Evolutionary conservation across 2,113 vertebrate genomes (phyloP).

Genomic region (Heterotilapia buettikoferi): DNA sequence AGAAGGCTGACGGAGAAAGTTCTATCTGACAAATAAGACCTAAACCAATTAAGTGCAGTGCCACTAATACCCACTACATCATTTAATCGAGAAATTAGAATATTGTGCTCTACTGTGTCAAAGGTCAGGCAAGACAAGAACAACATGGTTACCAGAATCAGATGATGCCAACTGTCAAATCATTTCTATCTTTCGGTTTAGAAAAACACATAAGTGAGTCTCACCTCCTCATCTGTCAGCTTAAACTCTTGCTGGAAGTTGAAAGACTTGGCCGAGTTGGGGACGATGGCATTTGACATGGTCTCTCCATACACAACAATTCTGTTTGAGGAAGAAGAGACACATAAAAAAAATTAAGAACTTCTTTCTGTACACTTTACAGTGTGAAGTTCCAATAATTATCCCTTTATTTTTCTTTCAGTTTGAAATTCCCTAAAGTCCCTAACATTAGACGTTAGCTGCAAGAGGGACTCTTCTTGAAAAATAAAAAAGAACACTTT

Average conservation of each 20-base stretch:
- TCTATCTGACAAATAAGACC: no score
- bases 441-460: accelerated
- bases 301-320: conserved; percentile 71
- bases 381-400: accelerated
- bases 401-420: accelerated
- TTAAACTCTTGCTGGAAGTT: conserved; percentile 68
- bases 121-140: no score
- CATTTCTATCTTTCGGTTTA: accelerated
- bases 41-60: no score
- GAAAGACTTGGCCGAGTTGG: conserved; percentile 65
- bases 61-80: no score
- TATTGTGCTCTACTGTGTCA: no score
- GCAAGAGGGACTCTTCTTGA: not conserved
- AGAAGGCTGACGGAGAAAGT: no score
- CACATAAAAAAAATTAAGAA: not conserved
- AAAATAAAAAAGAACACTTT: accelerated
- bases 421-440: not conserved
- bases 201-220: not conserved
- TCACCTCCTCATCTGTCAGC: conserved; percentile 36
- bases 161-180: not conserved
- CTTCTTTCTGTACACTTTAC: not conserved
- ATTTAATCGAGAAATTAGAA: no score
- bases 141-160: no score
- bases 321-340: conserved; percentile 26
- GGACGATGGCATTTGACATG: conserved; percentile 47